phyloP scores from a whole-genome alignment of 2,797 vertebrate species.

The Premnoplex brunnescens region DNA sequence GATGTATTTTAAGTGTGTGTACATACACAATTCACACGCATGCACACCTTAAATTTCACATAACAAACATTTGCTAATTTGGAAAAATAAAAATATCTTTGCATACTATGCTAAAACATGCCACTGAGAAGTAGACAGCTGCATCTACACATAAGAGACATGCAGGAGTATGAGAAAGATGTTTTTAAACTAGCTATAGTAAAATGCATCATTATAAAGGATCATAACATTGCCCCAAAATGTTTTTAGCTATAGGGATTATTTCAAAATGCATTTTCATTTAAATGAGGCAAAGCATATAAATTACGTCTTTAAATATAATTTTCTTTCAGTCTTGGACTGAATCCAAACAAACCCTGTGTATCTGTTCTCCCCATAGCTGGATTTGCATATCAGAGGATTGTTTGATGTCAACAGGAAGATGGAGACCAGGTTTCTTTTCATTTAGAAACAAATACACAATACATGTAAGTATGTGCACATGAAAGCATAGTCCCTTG shows the following conservation, averaged over 20 bases:
- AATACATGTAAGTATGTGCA: conserved; percentile 82
- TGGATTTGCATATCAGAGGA: conserved; percentile 97
- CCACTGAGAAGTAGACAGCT: not conserved
- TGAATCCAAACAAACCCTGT: conserved; percentile 85
- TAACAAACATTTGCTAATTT: not conserved
- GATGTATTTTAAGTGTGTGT: not conserved
- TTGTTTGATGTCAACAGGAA: conserved; percentile 94
- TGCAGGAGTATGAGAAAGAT: not conserved
- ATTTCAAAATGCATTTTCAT: conserved; percentile 62
- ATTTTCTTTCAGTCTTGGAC: conserved; percentile 82
- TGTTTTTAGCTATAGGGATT: conserved; percentile 8
- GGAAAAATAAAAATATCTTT: not conserved
- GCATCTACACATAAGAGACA: not conserved
- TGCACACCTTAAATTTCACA: not conserved
- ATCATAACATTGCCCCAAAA: conserved; percentile 2
- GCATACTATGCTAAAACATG: not conserved
- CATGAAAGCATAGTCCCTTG: conserved; percentile 81
- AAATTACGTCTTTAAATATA: conserved; percentile 62
- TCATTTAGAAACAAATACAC: conserved; percentile 90
- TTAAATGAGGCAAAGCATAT: conserved; percentile 56
- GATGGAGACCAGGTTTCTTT: conserved; percentile 84
- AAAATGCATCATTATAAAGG: conserved; percentile 16
- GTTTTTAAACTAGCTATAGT: not conserved
- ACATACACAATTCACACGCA: not conserved
- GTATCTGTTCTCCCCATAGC: conserved; percentile 84